Percentiles rank a stretch among this genome's conserved stretches.
Evolutionary conservation across 2,888 invertebrate genomes (phyloP).

Genomic region (Plagiodera versicolora): DNA sequence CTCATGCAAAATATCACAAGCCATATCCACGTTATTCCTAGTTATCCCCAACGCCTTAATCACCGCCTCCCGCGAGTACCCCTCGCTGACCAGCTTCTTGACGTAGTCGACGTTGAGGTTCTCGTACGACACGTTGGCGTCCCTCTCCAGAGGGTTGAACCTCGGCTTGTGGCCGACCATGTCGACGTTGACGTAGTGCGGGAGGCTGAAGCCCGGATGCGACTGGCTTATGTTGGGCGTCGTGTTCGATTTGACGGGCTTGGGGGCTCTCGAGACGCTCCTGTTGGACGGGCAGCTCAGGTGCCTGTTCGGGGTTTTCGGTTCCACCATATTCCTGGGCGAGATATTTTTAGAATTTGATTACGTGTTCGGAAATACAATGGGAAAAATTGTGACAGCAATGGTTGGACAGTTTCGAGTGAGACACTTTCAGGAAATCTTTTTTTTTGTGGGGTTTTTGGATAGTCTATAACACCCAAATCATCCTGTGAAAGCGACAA

Average conservation of each 20-base stretch:
- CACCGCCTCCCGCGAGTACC: slow-evolving; percentile 88
- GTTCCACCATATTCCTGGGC: slow-evolving; percentile 41
- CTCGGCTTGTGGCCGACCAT: no score
- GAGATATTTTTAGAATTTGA: no score
- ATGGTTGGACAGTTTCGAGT: no score
- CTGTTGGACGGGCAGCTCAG: slow-evolving; percentile 48
- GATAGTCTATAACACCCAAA: no score
- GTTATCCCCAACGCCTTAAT: slow-evolving; percentile 90
- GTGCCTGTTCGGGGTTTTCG: slow-evolving; percentile 44
- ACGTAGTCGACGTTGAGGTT: slow-evolving; percentile 92
- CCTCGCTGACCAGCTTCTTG: slow-evolving; percentile 83
- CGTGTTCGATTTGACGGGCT: slow-evolving; percentile 59
- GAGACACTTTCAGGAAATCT: no score
- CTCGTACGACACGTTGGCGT: slow-evolving; percentile 68
- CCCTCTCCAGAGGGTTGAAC: slow-evolving; percentile 50
- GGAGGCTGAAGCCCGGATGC: slow-evolving; percentile 9
- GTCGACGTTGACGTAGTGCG: slow-evolving; percentile 36
- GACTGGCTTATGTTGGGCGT: slow-evolving; percentile 60
- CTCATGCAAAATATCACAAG: slow-evolving; percentile 67
- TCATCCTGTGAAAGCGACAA: no score
- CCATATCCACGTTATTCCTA: slow-evolving; percentile 93
- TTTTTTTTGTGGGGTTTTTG: no score
- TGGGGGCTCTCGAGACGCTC: slow-evolving; percentile 31
- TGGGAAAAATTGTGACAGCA: no score
- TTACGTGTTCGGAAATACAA: no score